Conservation (phyloP, 2,113 vertebrate genomes). For the Zosterops japonicus region DNA sequence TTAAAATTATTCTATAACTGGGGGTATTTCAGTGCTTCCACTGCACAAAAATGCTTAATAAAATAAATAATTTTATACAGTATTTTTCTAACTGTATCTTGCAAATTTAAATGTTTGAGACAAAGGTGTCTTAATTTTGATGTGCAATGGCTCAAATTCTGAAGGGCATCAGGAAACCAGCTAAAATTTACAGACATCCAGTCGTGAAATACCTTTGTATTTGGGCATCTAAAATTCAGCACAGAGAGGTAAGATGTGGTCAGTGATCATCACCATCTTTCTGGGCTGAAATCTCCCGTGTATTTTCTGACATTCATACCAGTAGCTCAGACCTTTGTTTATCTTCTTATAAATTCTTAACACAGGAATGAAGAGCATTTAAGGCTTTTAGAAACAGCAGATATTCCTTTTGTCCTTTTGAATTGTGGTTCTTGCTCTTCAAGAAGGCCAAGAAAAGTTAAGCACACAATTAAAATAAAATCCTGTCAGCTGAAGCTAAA, state of each 20-base stretch:
- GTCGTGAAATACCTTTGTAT: not conserved
- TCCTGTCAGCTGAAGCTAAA: not conserved
- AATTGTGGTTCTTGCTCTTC: not conserved
- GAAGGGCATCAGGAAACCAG: not conserved
- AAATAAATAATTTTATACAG: not conserved
- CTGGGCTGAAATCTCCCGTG: not conserved
- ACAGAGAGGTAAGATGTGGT: not conserved
- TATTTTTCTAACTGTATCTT: not conserved
- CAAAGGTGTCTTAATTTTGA: not conserved
- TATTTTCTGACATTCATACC: not conserved
- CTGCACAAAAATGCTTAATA: not conserved
- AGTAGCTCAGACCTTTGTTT: not conserved
- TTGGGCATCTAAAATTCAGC: not conserved
- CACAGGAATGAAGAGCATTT: not conserved
- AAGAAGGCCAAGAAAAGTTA: conserved; percentile 4
- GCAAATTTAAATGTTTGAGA: not conserved
- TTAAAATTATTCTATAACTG: not conserved
- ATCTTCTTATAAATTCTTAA: not conserved
- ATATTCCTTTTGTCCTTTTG: not conserved
- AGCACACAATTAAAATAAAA: conserved; percentile 60
- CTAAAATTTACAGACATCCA: not conserved
- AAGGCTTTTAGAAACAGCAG: not conserved
- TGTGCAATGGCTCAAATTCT: not conserved
- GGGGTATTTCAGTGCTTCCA: not conserved
- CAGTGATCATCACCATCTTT: not conserved